A percentile compares a stretch with the other conserved stretches of the same genome.
Evolutionary conservation across 2,113 vertebrate genomes (phyloP).

Genomic region (Daubentonia madagascariensis): DNA sequence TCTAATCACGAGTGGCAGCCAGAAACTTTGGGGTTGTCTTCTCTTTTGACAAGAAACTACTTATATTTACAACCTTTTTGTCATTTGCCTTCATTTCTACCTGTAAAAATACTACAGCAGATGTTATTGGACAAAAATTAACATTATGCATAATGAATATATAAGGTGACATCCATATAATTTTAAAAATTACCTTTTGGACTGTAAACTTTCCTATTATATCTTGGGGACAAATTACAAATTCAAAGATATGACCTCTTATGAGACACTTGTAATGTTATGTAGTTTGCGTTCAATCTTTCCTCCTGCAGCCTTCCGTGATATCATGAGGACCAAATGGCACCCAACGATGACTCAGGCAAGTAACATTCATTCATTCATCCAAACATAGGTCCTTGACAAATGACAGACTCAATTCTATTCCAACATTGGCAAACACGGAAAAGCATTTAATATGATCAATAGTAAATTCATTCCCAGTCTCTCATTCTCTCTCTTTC

Average conservation of each 20-base stretch:
- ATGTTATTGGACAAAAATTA: conserved; percentile 11
- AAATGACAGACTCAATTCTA: background rate
- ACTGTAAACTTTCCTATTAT: background rate
- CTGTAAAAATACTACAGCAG: background rate
- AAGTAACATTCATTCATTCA: background rate
- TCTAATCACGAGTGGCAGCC: background rate
- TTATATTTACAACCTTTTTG: background rate
- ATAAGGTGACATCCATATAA: background rate
- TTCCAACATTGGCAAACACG: background rate
- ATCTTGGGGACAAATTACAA: background rate
- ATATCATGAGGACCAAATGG: background rate
- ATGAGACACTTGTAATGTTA: background rate
- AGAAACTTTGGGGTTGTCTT: background rate
- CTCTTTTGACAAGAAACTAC: background rate
- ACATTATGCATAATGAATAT: background rate
- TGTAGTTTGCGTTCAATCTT: background rate
- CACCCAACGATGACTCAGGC: background rate
- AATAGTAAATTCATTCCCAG: background rate
- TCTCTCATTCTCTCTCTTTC: no score
- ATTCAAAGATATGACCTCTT: background rate
- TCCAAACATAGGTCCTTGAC: background rate
- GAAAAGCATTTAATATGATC: background rate
- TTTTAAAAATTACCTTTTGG: background rate
- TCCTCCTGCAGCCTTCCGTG: background rate
- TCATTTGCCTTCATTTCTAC: background rate